These are phyloP conservation scores for Acanthosoma haemorrhoidale DNA, from an alignment of 2,888 invertebrate genomes.

Conservation along the genomic window DNA sequence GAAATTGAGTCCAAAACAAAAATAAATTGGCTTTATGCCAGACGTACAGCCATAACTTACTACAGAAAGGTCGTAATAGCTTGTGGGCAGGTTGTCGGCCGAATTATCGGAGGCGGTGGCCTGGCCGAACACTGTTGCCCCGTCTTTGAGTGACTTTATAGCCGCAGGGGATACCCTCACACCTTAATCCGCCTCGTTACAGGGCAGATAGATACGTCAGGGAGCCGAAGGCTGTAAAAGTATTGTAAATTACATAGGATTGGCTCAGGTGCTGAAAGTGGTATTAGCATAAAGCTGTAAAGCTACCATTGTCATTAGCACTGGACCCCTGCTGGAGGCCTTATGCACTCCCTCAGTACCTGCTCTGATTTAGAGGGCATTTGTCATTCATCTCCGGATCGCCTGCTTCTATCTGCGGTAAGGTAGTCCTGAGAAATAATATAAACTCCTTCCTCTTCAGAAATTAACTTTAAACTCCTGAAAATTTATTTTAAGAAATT, in stretches of 20 bases:
- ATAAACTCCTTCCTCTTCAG: too few species aligned
- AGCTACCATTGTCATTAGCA: slow-evolving; percentile 22
- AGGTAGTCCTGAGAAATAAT: too few species aligned
- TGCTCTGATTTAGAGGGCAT: background rate
- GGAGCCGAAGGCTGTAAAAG: slow-evolving; percentile 2
- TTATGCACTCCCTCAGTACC: background rate
- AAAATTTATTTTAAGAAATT: too few species aligned
- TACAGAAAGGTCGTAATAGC: background rate
- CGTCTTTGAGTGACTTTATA: too few species aligned
- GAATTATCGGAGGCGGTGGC: background rate
- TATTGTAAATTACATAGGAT: background rate
- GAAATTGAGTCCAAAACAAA: too few species aligned
- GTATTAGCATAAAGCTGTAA: slow-evolving; percentile 25
- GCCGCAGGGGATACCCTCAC: too few species aligned
- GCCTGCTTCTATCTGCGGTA: too few species aligned
- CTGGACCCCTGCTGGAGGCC: background rate
- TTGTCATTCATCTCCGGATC: background rate
- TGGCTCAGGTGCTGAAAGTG: background rate
- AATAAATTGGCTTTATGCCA: background rate
- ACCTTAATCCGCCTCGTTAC: background rate
- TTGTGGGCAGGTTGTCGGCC: background rate
- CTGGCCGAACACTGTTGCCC: background rate
- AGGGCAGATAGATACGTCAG: slow-evolving; percentile 15
- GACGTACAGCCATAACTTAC: background rate
- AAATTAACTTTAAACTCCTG: too few species aligned